Conservation (phyloP, 2,113 vertebrate genomes). For the Nycticryphes semicollaris region DNA sequence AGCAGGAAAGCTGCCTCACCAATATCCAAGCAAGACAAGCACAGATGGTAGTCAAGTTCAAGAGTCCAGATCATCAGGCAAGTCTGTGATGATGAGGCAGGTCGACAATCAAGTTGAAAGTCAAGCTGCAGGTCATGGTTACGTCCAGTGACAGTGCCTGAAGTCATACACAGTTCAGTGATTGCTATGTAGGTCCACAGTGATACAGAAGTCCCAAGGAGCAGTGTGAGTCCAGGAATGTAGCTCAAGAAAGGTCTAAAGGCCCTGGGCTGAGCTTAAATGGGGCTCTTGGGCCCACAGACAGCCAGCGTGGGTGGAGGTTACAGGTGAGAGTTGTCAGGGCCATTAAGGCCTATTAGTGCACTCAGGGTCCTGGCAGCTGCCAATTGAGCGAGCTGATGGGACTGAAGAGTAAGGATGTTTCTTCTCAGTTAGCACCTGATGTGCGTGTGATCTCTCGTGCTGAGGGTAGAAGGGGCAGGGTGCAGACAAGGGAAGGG, state of each 20-base stretch:
- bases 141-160: background rate
- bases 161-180: background rate
- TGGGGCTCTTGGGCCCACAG: background rate
- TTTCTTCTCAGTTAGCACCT: background rate
- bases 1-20: background rate
- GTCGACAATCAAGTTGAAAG: background rate
- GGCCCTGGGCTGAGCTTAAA: background rate
- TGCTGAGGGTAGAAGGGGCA: background rate
- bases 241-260: background rate
- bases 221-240: rapidly evolving
- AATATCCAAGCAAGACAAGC: background rate
- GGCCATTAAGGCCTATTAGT: background rate
- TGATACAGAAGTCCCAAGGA: background rate
- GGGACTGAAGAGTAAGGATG: background rate
- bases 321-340: background rate
- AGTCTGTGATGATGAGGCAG: background rate
- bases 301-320: background rate
- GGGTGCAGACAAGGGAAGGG: background rate
- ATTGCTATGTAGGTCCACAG: background rate
- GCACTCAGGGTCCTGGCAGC: background rate
- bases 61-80: background rate
- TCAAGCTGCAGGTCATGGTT: background rate
- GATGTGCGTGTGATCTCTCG: background rate
- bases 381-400: background rate
- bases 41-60: background rate